phyloP scores from a whole-genome alignment of 2,113 vertebrate genomes.

The Menura novaehollandiae region DNA sequence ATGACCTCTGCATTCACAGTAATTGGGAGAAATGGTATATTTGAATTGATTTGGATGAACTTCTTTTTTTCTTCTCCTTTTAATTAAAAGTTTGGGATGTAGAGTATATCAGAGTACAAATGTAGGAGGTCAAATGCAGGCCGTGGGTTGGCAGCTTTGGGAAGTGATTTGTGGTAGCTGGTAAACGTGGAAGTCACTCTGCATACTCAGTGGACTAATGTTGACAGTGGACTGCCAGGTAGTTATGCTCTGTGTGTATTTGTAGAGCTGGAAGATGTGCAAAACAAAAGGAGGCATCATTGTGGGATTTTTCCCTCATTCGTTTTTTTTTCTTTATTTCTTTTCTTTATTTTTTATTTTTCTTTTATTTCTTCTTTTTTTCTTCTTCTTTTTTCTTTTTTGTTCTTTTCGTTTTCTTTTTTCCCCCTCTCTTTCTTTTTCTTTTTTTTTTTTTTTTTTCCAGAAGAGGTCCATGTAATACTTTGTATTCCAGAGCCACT shows the following conservation, averaged over 20 bases:
- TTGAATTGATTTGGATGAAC: constrained; percentile 49
- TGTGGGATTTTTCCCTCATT: not conserved
- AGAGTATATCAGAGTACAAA: not conserved
- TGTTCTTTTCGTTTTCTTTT: not conserved
- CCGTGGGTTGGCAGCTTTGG: not conserved
- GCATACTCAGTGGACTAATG: not conserved
- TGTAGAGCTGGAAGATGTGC: not conserved
- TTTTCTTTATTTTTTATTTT: not conserved
- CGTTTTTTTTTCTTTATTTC: not conserved
- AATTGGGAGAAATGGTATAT: constrained; percentile 44
- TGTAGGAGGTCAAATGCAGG: not conserved
- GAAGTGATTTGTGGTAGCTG: not conserved
- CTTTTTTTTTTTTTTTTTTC: not conserved
- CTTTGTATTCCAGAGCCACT: not conserved
- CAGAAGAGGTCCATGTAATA: not conserved
- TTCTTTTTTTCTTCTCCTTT: not conserved
- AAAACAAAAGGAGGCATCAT: not conserved
- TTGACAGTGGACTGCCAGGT: not conserved
- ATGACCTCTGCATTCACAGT: constrained; percentile 40
- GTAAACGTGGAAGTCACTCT: not conserved
- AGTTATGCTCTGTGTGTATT: not conserved
- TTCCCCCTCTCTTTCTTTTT: too few relatives aligned
- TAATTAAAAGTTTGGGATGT: constrained; percentile 55
- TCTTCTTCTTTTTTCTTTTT: too few relatives aligned
- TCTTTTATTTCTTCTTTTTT: too few relatives aligned